These are phyloP conservation scores for Xenopus laevis DNA, from an alignment of 2,113 vertebrate genomes.

Conservation along the genomic window DNA sequence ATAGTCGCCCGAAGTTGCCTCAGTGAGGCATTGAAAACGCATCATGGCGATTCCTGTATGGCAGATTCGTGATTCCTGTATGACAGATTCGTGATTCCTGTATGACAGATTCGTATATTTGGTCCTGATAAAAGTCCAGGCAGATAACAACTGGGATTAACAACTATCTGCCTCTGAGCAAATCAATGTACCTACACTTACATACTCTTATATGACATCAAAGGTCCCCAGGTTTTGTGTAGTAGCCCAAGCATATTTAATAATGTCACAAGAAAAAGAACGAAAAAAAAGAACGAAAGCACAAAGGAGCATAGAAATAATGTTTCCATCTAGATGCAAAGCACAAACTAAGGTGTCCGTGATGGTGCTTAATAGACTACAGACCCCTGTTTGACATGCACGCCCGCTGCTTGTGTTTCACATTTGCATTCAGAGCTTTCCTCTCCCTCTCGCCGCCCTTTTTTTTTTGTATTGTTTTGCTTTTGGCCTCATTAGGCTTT, in stretches of 20 bases:
- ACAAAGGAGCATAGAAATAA: slow-evolving; percentile 20
- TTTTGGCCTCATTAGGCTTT: slow-evolving; percentile 32
- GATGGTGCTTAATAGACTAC: slow-evolving; percentile 41
- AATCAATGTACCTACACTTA: too few relatives aligned
- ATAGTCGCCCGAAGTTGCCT: too few relatives aligned
- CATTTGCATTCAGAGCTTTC: slow-evolving; percentile 35
- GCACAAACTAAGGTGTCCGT: slow-evolving; percentile 39
- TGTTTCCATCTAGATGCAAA: slow-evolving; percentile 41
- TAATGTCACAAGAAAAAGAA: slow-evolving; percentile 16
- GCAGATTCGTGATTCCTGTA: too few relatives aligned
- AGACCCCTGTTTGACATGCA: slow-evolving; percentile 38
- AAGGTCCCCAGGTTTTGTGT: not conserved
- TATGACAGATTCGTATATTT: too few relatives aligned
- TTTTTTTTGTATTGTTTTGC: slow-evolving; percentile 22
- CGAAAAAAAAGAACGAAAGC: slow-evolving; percentile 3
- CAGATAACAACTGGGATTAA: too few relatives aligned
- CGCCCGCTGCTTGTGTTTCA: slow-evolving; percentile 21
- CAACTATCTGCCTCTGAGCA: too few relatives aligned
- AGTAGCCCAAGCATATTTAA: slow-evolving; percentile 21
- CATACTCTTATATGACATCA: too few relatives aligned
- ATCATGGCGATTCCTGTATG: too few relatives aligned
- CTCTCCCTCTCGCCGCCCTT: slow-evolving; percentile 22
- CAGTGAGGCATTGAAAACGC: too few relatives aligned
- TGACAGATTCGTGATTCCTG: too few relatives aligned
- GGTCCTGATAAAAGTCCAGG: too few relatives aligned